Percentiles rank a stretch among this genome's conserved stretches.
phyloP scores from a whole-genome alignment of 2,888 invertebrate genomes.

The Cerceris ruficornis region DNA sequence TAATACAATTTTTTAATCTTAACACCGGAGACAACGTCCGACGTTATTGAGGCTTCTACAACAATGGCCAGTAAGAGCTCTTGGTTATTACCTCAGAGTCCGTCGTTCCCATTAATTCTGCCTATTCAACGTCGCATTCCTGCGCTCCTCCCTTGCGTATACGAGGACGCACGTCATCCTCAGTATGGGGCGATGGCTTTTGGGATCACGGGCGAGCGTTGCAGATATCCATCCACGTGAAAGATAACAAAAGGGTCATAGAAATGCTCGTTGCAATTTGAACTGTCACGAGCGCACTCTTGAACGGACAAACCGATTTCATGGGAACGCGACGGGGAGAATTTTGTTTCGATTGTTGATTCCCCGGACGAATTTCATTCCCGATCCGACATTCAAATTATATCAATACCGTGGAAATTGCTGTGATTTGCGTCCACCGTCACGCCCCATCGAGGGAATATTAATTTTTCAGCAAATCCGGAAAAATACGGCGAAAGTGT shows the following conservation, averaged over 20 bases:
- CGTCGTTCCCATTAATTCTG: constrained; percentile 73
- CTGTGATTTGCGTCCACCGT: background rate
- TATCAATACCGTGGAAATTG: background rate
- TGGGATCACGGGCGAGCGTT: constrained; percentile 15
- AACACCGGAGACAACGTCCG: constrained; percentile 15
- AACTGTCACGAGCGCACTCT: constrained; percentile 2
- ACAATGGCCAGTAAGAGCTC: constrained; percentile 55
- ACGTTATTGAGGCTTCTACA: constrained; percentile 24
- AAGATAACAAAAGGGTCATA: constrained; percentile 33
- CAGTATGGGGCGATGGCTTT: constrained; percentile 22
- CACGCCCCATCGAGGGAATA: background rate
- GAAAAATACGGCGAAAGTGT: background rate
- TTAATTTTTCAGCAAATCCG: constrained; percentile 1
- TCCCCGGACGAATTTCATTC: background rate
- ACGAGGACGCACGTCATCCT: constrained; percentile 33
- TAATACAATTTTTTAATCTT: constrained; percentile 40
- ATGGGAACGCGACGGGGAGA: background rate
- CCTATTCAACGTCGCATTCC: constrained; percentile 70
- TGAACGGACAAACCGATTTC: background rate
- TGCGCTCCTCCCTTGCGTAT: constrained; percentile 39
- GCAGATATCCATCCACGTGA: constrained; percentile 28
- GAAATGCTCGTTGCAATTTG: constrained; percentile 17
- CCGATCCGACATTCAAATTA: background rate
- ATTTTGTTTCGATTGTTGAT: background rate
- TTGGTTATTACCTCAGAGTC: constrained; percentile 61